phyloP scores from a whole-genome alignment of 2,113 vertebrate genomes.

The Lontra canadensis region DNA sequence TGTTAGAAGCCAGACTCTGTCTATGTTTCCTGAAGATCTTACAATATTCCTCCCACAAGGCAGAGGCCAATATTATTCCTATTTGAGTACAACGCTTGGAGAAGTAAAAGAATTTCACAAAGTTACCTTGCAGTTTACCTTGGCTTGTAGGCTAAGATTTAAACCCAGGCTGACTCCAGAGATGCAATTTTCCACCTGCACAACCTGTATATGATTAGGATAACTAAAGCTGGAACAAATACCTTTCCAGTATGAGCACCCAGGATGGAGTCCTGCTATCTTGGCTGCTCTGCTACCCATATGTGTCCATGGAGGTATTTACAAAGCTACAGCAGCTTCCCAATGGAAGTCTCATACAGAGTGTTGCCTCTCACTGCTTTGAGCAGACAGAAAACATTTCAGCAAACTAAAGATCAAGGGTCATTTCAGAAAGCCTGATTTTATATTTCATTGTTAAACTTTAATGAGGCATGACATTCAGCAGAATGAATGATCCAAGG shows the following conservation, averaged over 20 bases:
- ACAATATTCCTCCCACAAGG: not conserved
- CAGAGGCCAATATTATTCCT: not conserved
- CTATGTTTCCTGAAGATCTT: not conserved
- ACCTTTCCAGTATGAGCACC: not conserved
- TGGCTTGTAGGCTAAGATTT: not conserved
- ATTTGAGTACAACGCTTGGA: not conserved
- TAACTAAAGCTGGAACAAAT: not conserved
- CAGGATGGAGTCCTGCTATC: not conserved
- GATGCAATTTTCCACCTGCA: not conserved
- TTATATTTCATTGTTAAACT: not conserved
- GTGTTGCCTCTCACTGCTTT: not conserved
- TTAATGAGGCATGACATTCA: slow-evolving; percentile 4
- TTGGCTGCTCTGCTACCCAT: not conserved
- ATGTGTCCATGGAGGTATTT: not conserved
- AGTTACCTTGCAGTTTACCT: not conserved
- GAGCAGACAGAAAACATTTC: not conserved
- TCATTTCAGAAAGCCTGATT: slow-evolving; percentile 29
- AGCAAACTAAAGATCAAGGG: not conserved
- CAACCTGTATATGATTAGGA: not conserved
- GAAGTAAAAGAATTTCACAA: not conserved
- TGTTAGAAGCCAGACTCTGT: not conserved
- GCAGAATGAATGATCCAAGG: not conserved
- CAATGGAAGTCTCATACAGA: not conserved
- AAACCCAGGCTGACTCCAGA: not conserved
- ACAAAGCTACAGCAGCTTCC: not conserved